Conservation (phyloP, 2,113 vertebrate genomes). For the Irena cyanogastra region DNA sequence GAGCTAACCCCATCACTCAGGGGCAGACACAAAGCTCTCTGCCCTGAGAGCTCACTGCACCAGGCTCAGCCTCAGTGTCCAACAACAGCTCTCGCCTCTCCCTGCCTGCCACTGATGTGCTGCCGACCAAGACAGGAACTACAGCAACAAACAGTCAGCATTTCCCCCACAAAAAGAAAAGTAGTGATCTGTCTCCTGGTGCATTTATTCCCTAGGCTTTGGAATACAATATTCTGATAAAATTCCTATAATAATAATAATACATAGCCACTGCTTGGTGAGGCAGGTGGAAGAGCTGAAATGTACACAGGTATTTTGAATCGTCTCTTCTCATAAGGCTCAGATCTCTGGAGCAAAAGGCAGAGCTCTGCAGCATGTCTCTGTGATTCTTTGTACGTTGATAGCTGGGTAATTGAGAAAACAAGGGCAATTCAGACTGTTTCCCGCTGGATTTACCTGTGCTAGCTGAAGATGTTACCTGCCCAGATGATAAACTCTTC, state of each 20-base stretch:
- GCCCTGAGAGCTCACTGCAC: background rate
- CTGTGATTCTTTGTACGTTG: background rate
- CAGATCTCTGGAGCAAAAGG: background rate
- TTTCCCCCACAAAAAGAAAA: background rate
- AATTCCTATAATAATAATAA: background rate
- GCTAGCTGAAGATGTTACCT: background rate
- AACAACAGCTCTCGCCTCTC: background rate
- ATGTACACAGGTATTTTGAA: background rate
- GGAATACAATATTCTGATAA: background rate
- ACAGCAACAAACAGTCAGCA: background rate
- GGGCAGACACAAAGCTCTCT: background rate
- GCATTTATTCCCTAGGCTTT: background rate
- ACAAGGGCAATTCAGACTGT: background rate
- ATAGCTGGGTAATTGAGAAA: background rate
- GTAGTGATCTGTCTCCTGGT: background rate
- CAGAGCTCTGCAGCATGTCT: background rate
- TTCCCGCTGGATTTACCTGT: background rate
- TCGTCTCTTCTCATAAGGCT: too few species aligned
- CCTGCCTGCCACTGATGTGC: background rate
- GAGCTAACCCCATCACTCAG: background rate
- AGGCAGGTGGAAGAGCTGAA: background rate
- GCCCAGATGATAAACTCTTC: background rate
- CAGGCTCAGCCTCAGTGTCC: background rate
- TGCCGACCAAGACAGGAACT: background rate
- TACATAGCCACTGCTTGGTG: background rate